Base-by-base conservation (phyloP, 2,113 vertebrate genomes). In the Polypterus bichir region DNA sequence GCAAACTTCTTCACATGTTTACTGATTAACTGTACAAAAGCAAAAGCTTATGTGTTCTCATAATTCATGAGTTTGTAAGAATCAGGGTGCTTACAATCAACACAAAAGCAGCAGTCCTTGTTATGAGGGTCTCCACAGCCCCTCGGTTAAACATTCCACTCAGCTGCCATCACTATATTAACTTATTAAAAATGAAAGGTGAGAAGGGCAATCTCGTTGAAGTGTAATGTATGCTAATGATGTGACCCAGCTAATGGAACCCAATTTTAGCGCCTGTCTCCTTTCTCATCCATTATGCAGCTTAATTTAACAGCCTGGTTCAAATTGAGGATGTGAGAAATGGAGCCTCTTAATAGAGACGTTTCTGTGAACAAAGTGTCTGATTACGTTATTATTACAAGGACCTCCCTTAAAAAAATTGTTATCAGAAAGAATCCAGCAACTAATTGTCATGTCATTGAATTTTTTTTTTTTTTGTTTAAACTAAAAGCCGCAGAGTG, bases 171-270 rank as follows among this genome's bases (percentile, higher is more conserved):
- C 65, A 67, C 78, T 74, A 67, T 65, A 79, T 77, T 76, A 80
- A 80, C 73, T 73, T 67, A 73, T 76, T 83, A 81, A 79, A 77
- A 80, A 77, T 65, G 72, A 71, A 71, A 75, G 78, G 74, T 80
- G 76, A 80, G 74, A 73, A 81, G 68, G 77, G 73, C 71, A 75
- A 73, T 76, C 72, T 80, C 84, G 71, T 79, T 82, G 78, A 44
- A 76, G 74, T 66, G 68, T 76, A 80, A 79, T 83, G 74, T 77
- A 79, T 82, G 75, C 77, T 81, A 84, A 76, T 68, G 69, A 76
- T 59, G 66, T 78, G 81, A 82, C 80, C 79, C 79, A 66, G 73
- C 71, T 83, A 77, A 80, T 77, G 74, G 73, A 74, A 74, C 76
- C 70, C 74, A 76, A 78, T 76, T 79, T 74, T 81, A 67, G 64